These are phyloP conservation scores for Papilio xuthus DNA, from an alignment of 1,140 invertebrate species.

Conservation along the genomic window DNA sequence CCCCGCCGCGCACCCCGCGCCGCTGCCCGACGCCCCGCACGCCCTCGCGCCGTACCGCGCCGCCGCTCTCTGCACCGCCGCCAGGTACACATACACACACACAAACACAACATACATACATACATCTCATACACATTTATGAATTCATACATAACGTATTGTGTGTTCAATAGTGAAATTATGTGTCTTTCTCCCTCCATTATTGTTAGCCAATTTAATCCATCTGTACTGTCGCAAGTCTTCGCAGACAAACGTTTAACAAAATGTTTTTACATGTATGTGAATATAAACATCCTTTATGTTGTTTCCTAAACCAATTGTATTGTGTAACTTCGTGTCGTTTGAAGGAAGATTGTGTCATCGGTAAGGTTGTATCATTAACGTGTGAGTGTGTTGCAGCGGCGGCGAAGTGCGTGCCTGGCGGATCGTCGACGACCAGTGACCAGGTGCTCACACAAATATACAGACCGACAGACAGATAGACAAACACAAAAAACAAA, in stretches of 20 bases:
- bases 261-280: background rate
- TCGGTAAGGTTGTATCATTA: conserved; percentile 37
- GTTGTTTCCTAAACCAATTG: background rate
- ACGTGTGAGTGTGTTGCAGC: conserved; percentile 84
- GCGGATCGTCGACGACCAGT: conserved; percentile 80
- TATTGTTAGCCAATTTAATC: too few species aligned
- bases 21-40: conserved; percentile 56
- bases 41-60: conserved; percentile 51
- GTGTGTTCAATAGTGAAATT: too few species aligned
- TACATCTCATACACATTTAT: background rate
- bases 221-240: background rate
- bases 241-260: background rate
- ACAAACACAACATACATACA: conserved; percentile 1
- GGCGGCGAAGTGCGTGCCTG: conserved; percentile 90
- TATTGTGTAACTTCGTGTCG: too few species aligned
- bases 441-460: conserved; percentile 58
- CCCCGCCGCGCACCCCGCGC: conserved; percentile 62
- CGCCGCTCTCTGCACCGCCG: conserved; percentile 58
- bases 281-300: too few species aligned
- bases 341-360: background rate
- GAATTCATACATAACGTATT: too few species aligned
- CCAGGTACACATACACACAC: conserved; percentile 52
- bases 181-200: too few species aligned
- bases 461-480: conserved; percentile 21
- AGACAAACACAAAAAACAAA: background rate